Conservation (phyloP, 1,140 invertebrate species). For the Brachionus koreanus region DNA sequence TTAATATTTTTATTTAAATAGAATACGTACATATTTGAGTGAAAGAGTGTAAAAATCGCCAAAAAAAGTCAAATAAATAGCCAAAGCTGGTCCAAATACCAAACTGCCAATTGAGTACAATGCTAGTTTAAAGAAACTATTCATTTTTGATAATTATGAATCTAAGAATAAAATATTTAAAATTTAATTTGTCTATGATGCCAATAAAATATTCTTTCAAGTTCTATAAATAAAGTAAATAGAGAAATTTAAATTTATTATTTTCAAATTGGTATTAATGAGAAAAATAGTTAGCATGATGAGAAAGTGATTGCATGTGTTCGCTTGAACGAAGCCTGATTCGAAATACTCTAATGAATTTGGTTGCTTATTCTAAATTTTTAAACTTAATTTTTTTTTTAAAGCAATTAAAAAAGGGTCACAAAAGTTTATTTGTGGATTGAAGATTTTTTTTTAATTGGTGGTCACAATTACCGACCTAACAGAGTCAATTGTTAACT, state of each 20-base stretch:
- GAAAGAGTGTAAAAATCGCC: constrained; percentile 27
- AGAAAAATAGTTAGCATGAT: not conserved
- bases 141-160: not conserved
- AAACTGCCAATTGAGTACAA: not conserved
- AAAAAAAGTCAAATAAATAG: constrained; percentile 13
- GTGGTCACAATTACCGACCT: not conserved
- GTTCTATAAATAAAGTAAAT: not conserved
- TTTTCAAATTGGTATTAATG: not conserved
- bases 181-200: not conserved
- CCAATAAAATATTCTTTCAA: not conserved
- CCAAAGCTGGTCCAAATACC: constrained; percentile 20
- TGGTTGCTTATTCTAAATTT: too few species aligned
- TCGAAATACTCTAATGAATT: not conserved
- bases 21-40: constrained; percentile 25
- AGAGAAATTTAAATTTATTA: not conserved
- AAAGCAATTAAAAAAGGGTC: not conserved
- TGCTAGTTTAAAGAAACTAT: not conserved
- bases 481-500: not conserved
- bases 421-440: not conserved
- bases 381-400: not conserved
- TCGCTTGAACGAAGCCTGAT: not conserved
- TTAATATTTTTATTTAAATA: not conserved
- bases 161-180: not conserved
- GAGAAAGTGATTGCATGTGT: not conserved
- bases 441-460: not conserved